Percentiles rank a stretch among this genome's conserved stretches.
Conservation (phyloP, 1,140 invertebrate species). For the Apis mellifera region Amel_HAv3.1 CM009933.2:10101001-10101500, state of each 20-base stretch:
- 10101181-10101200: not conserved
- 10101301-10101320: not conserved
- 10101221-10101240: not conserved
- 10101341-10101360: constrained; percentile 4
- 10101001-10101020: too few relatives aligned
- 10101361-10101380: not conserved
- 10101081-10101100: too few relatives aligned
- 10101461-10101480: not conserved
- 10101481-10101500: not conserved
- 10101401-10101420: not conserved
- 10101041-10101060: too few relatives aligned
- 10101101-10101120: too few relatives aligned
- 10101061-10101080: too few relatives aligned
- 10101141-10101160: too few relatives aligned
- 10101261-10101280: not conserved
- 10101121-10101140: too few relatives aligned
- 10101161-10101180: too few relatives aligned
- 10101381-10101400: not conserved
- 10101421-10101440: not conserved
- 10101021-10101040: too few relatives aligned
- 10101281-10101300: constrained; percentile 3
- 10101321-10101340: not conserved
- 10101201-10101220: not conserved
- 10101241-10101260: not conserved
- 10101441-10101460: not conserved